phyloP scores from a whole-genome alignment of 1,140 invertebrate species.

The Saxidomus purpurata region DNA sequence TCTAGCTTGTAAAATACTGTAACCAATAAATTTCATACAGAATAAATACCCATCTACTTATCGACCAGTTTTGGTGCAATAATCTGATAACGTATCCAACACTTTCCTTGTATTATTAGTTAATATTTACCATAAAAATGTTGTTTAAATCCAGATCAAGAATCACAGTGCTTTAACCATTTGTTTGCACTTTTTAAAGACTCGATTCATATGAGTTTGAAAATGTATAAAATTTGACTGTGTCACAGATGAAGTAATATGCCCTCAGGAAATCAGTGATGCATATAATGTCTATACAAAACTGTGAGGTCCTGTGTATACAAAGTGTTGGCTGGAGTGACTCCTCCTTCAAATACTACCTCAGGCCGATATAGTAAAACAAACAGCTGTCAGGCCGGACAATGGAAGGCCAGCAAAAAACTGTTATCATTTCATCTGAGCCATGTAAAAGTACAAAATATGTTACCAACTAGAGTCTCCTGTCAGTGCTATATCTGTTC shows the following conservation, averaged over 20 bases:
- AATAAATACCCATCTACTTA: neutral
- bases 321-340: neutral
- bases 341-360: neutral
- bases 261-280: neutral
- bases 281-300: neutral
- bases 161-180: too few species aligned
- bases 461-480: too few species aligned
- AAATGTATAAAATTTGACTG: neutral
- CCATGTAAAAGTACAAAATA: too few species aligned
- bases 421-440: too few species aligned
- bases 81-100: too few species aligned
- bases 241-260: neutral
- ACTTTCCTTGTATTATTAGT: too few species aligned
- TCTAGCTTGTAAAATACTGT: neutral
- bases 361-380: neutral
- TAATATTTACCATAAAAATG: too few species aligned
- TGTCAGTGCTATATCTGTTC: too few species aligned
- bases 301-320: neutral
- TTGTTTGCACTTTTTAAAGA: too few species aligned
- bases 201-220: too few species aligned
- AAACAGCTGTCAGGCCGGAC: neutral
- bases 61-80: too few species aligned
- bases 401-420: neutral
- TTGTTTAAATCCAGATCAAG: too few species aligned
- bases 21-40: neutral